phyloP scores from a whole-genome alignment of 2,113 vertebrate species.

The Rhinopomastus cyanomelas region DNA sequence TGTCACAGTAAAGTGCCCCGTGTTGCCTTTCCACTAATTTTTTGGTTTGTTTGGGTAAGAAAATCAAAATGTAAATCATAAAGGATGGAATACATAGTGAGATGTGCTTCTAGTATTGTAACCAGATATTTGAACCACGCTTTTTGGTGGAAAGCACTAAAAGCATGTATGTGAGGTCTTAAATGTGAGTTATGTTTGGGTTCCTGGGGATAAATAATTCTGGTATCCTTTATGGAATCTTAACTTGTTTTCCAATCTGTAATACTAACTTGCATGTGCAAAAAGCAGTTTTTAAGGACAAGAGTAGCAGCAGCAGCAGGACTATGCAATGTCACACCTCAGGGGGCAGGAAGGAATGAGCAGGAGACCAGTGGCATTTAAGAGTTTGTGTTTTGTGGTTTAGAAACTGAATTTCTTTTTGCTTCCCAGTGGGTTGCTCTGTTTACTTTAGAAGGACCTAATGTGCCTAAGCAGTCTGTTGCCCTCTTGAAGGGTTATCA shows the following conservation, averaged over 20 bases:
- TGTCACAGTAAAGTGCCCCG: too few relatives aligned
- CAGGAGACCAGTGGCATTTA: neutral
- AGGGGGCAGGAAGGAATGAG: neutral
- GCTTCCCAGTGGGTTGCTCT: neutral
- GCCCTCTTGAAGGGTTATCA: fast-evolving
- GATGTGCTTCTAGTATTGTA: neutral
- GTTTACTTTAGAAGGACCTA: neutral
- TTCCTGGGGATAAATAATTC: neutral
- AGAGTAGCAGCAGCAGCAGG: neutral
- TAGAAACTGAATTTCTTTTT: neutral
- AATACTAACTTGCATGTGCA: neutral
- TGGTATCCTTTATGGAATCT: neutral
- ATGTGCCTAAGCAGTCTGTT: neutral
- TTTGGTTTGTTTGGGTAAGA: neutral
- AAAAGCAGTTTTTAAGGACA: neutral
- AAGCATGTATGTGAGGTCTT: neutral
- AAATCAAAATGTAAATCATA: neutral
- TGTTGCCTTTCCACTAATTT: too few relatives aligned
- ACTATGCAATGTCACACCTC: neutral
- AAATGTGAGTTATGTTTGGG: neutral
- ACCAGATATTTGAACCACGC: neutral
- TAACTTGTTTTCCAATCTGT: neutral
- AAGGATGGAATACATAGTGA: neutral
- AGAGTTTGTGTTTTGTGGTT: neutral
- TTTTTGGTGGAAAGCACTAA: neutral